These are phyloP conservation scores for Arenaria interpres DNA, from an alignment of 2,113 vertebrate genomes.

Conservation along the genomic window DNA sequence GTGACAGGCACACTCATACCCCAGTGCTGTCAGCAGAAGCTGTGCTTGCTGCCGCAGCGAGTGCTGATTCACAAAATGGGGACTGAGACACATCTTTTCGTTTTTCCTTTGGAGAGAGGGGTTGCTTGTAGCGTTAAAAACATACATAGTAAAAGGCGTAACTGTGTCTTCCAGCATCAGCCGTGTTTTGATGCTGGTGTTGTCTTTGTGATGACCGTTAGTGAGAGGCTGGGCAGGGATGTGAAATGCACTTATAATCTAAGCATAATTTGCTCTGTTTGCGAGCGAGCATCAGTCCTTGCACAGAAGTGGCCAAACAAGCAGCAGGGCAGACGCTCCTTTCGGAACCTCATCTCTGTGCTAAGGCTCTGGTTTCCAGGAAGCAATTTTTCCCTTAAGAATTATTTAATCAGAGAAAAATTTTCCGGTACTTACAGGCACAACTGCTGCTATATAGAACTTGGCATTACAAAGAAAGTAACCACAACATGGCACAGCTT, in stretches of 20 bases:
- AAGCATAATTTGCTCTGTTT: not conserved
- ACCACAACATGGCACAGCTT: not conserved
- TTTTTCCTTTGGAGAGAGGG: not conserved
- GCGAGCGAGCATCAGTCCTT: not conserved
- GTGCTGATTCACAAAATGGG: not conserved
- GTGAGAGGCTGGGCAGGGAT: not conserved
- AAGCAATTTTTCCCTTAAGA: slow-evolving; percentile 63
- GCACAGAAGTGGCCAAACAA: not conserved
- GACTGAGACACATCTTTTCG: rapidly evolving
- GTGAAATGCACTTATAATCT: not conserved
- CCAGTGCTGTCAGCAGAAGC: not conserved
- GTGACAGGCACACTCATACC: not conserved
- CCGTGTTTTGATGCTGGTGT: not conserved
- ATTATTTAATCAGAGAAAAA: slow-evolving; percentile 65
- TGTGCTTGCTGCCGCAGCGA: not conserved
- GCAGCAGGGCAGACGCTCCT: slow-evolving; percentile 16
- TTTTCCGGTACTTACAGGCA: slow-evolving; percentile 45
- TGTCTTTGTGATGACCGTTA: not conserved
- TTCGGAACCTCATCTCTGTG: slow-evolving; percentile 10
- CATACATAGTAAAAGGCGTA: not conserved
- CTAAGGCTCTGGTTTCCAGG: slow-evolving; percentile 63
- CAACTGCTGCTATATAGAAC: slow-evolving; percentile 29
- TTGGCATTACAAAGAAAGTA: not conserved
- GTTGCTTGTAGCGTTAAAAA: not conserved
- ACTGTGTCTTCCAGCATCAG: not conserved